A percentile compares a stretch with the other conserved stretches of the same genome.
phyloP scores from a whole-genome alignment of 2,888 invertebrate species.

The Sphinx pinastri region DNA sequence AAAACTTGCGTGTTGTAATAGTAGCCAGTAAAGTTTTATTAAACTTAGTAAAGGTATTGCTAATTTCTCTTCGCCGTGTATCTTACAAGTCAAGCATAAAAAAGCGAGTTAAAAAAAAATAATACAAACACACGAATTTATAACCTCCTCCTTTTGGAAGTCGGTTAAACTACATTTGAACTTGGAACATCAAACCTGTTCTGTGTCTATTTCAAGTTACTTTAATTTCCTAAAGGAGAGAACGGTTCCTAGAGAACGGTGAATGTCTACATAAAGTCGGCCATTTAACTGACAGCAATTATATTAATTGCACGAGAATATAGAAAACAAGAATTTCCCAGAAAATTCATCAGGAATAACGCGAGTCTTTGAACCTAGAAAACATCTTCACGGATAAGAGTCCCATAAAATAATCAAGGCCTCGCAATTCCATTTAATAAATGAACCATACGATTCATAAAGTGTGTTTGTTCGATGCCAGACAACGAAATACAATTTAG shows the following conservation, averaged over 20 bases:
- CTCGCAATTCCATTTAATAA: neutral
- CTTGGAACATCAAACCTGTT: neutral
- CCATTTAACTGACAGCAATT: slow-evolving; percentile 33
- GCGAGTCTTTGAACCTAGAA: slow-evolving; percentile 37
- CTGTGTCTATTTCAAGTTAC: neutral
- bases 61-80: neutral
- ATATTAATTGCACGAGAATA: slow-evolving; percentile 17
- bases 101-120: neutral
- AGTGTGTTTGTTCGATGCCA: neutral
- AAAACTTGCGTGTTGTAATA: too few relatives aligned
- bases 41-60: neutral
- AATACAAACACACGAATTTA: too few relatives aligned
- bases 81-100: neutral
- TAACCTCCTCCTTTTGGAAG: too few relatives aligned
- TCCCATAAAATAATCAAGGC: slow-evolving; percentile 22
- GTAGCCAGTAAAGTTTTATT: too few relatives aligned
- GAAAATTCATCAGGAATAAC: slow-evolving; percentile 21
- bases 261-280: neutral
- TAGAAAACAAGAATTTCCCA: slow-evolving; percentile 21
- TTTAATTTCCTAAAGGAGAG: neutral
- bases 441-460: neutral
- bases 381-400: slow-evolving; percentile 33
- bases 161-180: neutral
- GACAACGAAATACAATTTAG: neutral
- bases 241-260: neutral